Evolutionary conservation across 2,113 vertebrate genomes (phyloP).

Genomic region (Salvelinus fontinalis): DNA sequence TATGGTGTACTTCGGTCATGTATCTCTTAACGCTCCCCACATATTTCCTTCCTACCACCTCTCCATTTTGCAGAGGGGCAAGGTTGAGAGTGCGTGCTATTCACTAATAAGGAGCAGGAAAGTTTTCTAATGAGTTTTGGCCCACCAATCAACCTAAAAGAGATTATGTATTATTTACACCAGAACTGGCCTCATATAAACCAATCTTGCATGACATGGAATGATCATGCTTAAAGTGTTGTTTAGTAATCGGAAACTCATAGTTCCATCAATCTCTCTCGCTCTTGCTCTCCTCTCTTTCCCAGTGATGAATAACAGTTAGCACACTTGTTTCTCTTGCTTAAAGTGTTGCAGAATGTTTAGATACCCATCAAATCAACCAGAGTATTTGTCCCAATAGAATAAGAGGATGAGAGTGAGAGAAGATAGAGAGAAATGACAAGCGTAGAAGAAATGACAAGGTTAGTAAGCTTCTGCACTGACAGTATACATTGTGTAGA

Average conservation of each 20-base stretch:
- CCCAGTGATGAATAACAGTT: too few relatives aligned
- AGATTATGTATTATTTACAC: conserved; percentile 42
- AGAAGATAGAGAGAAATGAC: too few relatives aligned
- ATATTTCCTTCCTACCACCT: conserved; percentile 1
- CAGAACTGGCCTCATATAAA: conserved; percentile 43
- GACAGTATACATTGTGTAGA: too few relatives aligned
- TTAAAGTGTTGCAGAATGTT: too few relatives aligned
- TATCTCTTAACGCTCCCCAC: neutral
- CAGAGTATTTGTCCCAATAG: too few relatives aligned
- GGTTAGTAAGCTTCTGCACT: too few relatives aligned
- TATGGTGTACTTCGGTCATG: neutral
- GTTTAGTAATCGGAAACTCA: conserved; percentile 24
- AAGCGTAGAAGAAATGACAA: too few relatives aligned
- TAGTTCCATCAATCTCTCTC: neutral
- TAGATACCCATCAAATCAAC: too few relatives aligned
- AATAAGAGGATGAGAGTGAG: too few relatives aligned
- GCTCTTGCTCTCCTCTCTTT: too few relatives aligned
- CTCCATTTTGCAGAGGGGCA: neutral
- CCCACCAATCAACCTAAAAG: conserved; percentile 46
- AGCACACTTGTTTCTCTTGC: too few relatives aligned
- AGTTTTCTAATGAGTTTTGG: conserved; percentile 55
- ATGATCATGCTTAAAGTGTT: conserved; percentile 38
- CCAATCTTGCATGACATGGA: conserved; percentile 49
- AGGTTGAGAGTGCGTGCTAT: conserved; percentile 49
- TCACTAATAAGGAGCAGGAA: conserved; percentile 54